Percentiles rank a stretch among this genome's conserved stretches.
Conservation (phyloP, 2,888 invertebrate species). For the Dasysyrphus tricinctus region DNA sequence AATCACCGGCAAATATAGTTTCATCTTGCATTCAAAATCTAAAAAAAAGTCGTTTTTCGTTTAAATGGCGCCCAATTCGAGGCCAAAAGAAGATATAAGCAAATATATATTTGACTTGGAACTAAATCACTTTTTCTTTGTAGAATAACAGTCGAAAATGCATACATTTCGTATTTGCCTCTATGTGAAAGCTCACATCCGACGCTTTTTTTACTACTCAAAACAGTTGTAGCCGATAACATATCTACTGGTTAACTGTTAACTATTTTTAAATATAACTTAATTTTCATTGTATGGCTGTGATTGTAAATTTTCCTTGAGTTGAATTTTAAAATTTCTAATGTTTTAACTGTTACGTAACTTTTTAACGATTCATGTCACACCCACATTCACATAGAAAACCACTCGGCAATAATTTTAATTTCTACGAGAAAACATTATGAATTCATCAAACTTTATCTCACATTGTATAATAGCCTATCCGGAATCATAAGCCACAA, state of each 20-base stretch:
- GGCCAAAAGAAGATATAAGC: neutral
- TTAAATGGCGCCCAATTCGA: conserved; percentile 18
- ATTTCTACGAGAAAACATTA: neutral
- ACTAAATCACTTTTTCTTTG: neutral
- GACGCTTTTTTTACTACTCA: too few relatives aligned
- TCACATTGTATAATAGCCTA: neutral
- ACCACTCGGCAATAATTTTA: neutral
- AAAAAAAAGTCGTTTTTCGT: neutral
- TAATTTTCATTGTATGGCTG: neutral
- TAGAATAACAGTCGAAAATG: too few relatives aligned
- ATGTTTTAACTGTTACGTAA: neutral
- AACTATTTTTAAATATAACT: neutral
- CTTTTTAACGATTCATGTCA: neutral
- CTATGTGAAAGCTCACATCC: too few relatives aligned
- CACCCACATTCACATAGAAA: neutral
- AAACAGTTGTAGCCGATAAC: too few relatives aligned
- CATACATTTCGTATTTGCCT: too few relatives aligned
- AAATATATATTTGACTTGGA: neutral
- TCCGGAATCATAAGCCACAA: neutral
- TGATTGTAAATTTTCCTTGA: neutral
- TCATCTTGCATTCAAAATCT: too few relatives aligned
- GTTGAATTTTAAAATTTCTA: neutral
- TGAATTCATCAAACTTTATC: conserved; percentile 1
- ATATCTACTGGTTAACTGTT: too few relatives aligned
- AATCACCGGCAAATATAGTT: neutral